Conservation (phyloP, 2,797 vertebrate genomes). For the Premnoplex brunnescens region DNA sequence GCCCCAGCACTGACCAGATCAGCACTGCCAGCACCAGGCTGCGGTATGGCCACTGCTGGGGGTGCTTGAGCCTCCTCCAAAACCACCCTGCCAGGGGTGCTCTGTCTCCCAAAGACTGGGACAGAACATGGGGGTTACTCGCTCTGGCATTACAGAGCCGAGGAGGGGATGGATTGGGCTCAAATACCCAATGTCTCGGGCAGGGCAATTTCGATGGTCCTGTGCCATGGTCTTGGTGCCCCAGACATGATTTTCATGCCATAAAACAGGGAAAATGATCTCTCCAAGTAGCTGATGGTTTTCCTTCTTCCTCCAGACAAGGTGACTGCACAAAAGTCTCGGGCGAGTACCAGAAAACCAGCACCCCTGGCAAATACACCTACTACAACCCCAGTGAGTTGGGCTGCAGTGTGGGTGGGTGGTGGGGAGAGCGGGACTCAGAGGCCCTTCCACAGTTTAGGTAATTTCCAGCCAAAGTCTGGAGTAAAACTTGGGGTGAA, state of each 20-base stretch:
- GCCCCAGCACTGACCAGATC: constrained; percentile 2
- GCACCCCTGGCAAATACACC: constrained; percentile 68
- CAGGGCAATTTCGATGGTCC: fast-evolving
- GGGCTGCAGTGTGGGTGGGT: not conserved
- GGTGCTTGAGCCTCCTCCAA: not conserved
- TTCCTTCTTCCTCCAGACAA: constrained; percentile 60
- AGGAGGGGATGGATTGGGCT: not conserved
- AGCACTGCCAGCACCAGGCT: constrained; percentile 61
- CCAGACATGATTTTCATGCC: not conserved
- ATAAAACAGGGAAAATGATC: not conserved
- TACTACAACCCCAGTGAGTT: constrained; percentile 72
- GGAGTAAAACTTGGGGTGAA: not conserved
- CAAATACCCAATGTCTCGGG: not conserved
- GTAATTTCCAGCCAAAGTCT: not conserved
- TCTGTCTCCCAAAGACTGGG: not conserved
- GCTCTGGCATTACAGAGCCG: not conserved
- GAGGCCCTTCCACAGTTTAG: not conserved
- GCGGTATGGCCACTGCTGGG: constrained; percentile 39
- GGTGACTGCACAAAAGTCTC: constrained; percentile 61
- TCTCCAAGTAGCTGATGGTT: not conserved
- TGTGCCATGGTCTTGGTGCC: not conserved
- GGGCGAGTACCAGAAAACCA: constrained; percentile 69
- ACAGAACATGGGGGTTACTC: not conserved
- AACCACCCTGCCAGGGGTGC: not conserved
- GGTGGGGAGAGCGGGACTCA: not conserved